A percentile compares a stretch with the other conserved stretches of the same genome.
Evolutionary conservation across 2,888 invertebrate species (phyloP).

Genomic region (Suillia variegata): DNA sequence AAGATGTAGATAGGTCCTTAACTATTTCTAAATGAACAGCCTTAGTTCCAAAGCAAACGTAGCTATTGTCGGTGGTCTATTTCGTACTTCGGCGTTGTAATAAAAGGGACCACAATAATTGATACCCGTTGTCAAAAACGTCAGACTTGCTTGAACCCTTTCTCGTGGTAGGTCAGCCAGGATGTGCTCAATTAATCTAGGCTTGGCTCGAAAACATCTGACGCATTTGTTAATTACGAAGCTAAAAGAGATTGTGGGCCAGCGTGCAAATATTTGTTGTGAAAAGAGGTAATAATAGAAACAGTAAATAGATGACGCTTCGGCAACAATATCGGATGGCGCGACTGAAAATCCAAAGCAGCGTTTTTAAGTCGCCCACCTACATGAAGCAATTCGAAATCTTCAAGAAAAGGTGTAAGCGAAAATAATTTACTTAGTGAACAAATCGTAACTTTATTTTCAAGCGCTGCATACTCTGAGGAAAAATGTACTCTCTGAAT

Average conservation of each 20-base stretch:
- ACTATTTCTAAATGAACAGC: constrained; percentile 16
- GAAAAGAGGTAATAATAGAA: constrained; percentile 6
- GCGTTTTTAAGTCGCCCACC: constrained; percentile 20
- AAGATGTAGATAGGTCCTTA: constrained; percentile 14
- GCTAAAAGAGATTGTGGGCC: constrained; percentile 17
- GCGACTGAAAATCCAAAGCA: constrained; percentile 12
- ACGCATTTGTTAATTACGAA: constrained; percentile 15
- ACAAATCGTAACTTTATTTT: background rate
- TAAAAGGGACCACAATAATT: constrained; percentile 24
- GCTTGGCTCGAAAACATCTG: constrained; percentile 16
- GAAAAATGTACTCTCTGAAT: background rate
- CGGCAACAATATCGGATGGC: constrained; percentile 22
- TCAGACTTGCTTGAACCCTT: background rate
- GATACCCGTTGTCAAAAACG: constrained; percentile 21
- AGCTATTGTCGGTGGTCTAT: constrained; percentile 7
- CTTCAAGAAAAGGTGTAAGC: constrained; percentile 19
- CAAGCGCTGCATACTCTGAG: constrained; percentile 10
- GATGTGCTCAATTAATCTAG: constrained; percentile 16
- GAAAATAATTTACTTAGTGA: constrained; percentile 13
- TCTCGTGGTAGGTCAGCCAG: constrained; percentile 19
- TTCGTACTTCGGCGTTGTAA: constrained; percentile 8
- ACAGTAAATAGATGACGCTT: constrained; percentile 14
- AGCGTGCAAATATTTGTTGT: constrained; percentile 13
- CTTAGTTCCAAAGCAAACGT: constrained; percentile 19
- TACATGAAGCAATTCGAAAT: constrained; percentile 17